Conservation (phyloP, 2,888 invertebrate genomes). For the Carcina quercana region DNA sequence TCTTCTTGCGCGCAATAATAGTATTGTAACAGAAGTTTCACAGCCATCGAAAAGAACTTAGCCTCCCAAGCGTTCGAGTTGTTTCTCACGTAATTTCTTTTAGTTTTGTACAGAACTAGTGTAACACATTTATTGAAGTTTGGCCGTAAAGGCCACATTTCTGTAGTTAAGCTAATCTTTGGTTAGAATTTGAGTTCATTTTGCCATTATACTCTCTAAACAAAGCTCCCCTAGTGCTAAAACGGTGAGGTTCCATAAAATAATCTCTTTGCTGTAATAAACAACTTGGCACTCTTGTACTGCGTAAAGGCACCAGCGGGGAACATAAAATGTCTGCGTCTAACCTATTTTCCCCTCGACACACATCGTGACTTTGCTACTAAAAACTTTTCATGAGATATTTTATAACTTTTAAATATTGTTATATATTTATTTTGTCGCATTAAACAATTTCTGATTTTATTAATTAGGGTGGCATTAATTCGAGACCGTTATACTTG, state of each 20-base stretch:
- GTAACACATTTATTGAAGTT: conserved; percentile 14
- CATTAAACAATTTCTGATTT: no score
- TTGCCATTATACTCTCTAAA: no score
- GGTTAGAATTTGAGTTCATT: no score
- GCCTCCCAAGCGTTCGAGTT: conserved; percentile 19
- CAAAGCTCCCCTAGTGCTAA: no score
- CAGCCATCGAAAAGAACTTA: conserved; percentile 8
- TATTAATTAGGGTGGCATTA: no score
- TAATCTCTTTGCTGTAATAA: conserved; percentile 2
- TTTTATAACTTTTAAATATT: no score
- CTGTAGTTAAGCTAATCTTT: no score
- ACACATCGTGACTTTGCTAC: conserved; percentile 2
- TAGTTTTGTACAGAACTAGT: conserved; percentile 23
- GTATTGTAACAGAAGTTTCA: not conserved
- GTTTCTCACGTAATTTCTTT: conserved; percentile 25
- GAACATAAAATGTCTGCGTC: conserved; percentile 22
- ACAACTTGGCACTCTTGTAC: conserved; percentile 8
- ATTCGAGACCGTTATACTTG: no score
- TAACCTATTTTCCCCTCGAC: conserved; percentile 16
- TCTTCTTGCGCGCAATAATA: not conserved
- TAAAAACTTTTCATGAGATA: conserved; percentile 1
- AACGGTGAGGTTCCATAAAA: no score
- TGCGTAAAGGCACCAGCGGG: conserved; percentile 27
- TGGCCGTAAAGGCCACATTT: conserved; percentile 4
- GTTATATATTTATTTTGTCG: no score